A percentile compares a stretch with the other conserved stretches of the same genome.
phyloP scores from a whole-genome alignment of 2,113 vertebrate species.

The Uria aalge region DNA sequence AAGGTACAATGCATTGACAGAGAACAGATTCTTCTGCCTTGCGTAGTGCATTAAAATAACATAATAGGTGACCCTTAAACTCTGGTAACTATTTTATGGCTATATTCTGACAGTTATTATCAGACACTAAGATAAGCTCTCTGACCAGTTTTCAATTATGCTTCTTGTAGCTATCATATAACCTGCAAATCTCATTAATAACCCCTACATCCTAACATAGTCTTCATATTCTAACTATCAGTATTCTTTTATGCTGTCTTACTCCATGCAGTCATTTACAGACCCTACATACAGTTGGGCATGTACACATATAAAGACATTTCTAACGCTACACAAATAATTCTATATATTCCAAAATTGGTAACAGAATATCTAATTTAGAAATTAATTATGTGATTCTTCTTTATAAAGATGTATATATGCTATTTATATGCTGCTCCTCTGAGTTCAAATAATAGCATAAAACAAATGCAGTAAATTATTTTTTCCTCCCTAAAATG shows the following conservation, averaged over 20 bases:
- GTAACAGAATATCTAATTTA: neutral
- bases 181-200: neutral
- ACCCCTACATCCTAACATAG: neutral
- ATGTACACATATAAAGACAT: neutral
- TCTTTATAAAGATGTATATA: neutral
- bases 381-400: neutral
- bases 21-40: neutral
- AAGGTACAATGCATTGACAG: neutral
- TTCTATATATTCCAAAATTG: neutral
- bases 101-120: neutral
- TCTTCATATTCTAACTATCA: neutral
- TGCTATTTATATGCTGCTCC: neutral
- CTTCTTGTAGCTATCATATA: neutral
- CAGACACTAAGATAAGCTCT: neutral
- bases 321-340: neutral
- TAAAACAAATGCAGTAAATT: neutral
- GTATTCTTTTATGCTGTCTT: neutral
- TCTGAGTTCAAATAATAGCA: neutral
- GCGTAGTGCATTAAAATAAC: neutral
- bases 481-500: neutral
- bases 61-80: neutral
- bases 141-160: neutral
- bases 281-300: neutral
- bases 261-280: neutral
- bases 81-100: neutral